phyloP scores from a whole-genome alignment of 2,888 invertebrate genomes.

The Euproctis similis region DNA sequence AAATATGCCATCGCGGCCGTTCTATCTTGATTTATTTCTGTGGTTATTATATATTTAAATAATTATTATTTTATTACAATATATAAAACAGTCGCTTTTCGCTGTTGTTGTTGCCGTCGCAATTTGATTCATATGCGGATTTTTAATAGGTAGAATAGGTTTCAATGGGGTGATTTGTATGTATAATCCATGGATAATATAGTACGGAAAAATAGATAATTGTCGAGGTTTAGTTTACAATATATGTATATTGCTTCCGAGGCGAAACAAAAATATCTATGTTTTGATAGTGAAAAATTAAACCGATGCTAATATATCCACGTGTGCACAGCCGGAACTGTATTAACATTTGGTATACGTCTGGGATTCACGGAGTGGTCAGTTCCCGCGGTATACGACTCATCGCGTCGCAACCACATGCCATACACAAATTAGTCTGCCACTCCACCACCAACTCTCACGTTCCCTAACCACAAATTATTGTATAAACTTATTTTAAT shows the following conservation, averaged over 20 bases:
- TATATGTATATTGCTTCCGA: no score
- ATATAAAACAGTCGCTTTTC: no score
- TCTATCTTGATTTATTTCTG: no score
- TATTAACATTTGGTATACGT: slow-evolving; percentile 43
- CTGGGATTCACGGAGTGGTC: slow-evolving; percentile 39
- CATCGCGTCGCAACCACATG: slow-evolving; percentile 39
- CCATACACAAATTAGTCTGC: slow-evolving; percentile 46
- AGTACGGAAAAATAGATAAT: background rate
- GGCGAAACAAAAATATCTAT: background rate
- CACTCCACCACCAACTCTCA: slow-evolving; percentile 24
- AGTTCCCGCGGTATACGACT: slow-evolving; percentile 40
- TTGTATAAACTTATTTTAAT: no score
- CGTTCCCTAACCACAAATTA: slow-evolving; percentile 44
- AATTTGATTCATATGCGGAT: no score
- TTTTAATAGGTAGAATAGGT: no score
- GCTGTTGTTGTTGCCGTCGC: no score
- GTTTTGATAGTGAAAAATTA: background rate
- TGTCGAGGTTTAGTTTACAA: background rate
- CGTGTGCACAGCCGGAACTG: slow-evolving; percentile 38
- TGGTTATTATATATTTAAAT: no score
- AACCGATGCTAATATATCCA: slow-evolving; percentile 8
- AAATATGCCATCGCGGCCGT: no score
- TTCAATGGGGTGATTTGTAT: no score
- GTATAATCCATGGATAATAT: no score
- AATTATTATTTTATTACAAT: no score